Evolutionary conservation across 2,888 invertebrate genomes (phyloP).

Genomic region (Portevinia maculata): DNA sequence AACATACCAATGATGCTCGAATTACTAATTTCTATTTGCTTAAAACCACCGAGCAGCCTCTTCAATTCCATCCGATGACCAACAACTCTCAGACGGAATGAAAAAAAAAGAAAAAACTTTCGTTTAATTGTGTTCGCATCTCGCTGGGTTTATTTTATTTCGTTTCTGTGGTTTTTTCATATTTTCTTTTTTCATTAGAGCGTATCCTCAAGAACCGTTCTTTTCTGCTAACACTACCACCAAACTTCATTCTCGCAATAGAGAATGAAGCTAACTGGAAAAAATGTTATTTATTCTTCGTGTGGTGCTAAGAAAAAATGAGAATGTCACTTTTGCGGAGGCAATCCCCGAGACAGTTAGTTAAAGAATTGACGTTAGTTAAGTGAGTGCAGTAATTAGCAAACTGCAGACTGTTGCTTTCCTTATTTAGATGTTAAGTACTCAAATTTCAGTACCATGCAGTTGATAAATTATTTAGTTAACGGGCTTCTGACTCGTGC

Average conservation of each 20-base stretch:
- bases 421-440: constrained; percentile 17
- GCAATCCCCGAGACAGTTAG: constrained; percentile 11
- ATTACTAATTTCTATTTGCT: constrained; percentile 41
- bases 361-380: constrained; percentile 1
- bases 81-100: constrained; percentile 7
- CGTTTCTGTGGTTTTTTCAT: constrained; percentile 24
- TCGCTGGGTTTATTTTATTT: constrained; percentile 32
- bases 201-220: constrained; percentile 67
- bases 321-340: constrained; percentile 21
- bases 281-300: constrained; percentile 46
- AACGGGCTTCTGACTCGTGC: too few relatives aligned
- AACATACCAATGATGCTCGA: constrained; percentile 16
- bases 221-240: constrained; percentile 54
- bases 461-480: too few relatives aligned
- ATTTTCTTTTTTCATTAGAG: constrained; percentile 58
- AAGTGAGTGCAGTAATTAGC: constrained; percentile 18
- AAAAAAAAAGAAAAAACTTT: constrained; percentile 59
- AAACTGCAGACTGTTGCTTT: neutral
- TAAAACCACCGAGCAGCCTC: constrained; percentile 16
- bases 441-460: neutral
- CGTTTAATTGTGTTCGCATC: constrained; percentile 67
- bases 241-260: constrained; percentile 46
- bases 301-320: constrained; percentile 42
- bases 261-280: constrained; percentile 63
- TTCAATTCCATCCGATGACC: constrained; percentile 27